Conservation (phyloP, 2,797 vertebrate genomes). For the Gallirallus australis region DNA sequence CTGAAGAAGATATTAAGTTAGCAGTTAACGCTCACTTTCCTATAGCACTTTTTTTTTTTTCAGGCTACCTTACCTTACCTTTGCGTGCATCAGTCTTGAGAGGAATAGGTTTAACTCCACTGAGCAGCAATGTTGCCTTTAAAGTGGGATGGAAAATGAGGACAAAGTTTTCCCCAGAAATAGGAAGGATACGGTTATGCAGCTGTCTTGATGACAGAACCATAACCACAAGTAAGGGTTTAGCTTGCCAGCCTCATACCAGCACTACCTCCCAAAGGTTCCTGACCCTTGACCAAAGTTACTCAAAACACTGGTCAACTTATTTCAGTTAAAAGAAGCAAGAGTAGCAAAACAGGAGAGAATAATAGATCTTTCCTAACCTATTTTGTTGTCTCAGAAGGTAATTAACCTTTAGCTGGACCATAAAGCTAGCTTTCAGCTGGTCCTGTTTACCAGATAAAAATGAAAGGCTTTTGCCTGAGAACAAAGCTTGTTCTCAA, state of each 20-base stretch:
- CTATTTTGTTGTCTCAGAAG: not conserved
- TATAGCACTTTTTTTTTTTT: not conserved
- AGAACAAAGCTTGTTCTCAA: not conserved
- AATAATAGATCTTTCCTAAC: conserved; percentile 3
- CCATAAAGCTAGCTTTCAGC: not conserved
- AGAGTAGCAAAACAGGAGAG: not conserved
- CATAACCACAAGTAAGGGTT: not conserved
- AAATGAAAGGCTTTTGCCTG: not conserved
- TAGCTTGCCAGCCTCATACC: not conserved
- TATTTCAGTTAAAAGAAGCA: not conserved
- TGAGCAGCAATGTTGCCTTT: not conserved
- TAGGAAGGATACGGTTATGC: not conserved
- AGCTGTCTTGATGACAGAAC: not conserved
- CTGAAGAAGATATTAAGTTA: not conserved
- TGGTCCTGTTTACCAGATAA: not conserved
- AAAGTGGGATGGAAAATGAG: not conserved
- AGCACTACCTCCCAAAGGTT: not conserved
- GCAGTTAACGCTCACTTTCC: not conserved
- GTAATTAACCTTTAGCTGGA: conserved; percentile 35
- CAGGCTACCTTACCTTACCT: not conserved
- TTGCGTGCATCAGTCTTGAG: not conserved
- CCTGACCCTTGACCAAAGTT: not conserved
- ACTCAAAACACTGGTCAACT: not conserved
- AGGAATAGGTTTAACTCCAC: not conserved
- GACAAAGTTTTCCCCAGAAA: not conserved